Evolutionary conservation across 2,797 vertebrate genomes (phyloP).

Genomic region (Mormyrus proboscirostris): DNA sequence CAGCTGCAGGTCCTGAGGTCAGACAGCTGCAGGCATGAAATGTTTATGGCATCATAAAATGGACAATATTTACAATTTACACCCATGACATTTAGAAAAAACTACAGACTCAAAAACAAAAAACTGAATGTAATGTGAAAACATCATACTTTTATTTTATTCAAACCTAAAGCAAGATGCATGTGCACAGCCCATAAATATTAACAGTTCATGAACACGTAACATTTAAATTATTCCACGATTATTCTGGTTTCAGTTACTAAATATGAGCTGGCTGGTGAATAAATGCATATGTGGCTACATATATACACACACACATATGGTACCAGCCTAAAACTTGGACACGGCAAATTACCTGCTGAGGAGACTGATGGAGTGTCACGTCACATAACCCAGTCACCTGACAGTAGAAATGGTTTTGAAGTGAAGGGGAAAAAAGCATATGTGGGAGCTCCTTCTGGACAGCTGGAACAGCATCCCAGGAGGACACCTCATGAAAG

Average conservation of each 20-base stretch:
- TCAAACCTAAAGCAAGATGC: neutral
- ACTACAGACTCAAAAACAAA: neutral
- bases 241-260: neutral
- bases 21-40: neutral
- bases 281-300: neutral
- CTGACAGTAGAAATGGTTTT: neutral
- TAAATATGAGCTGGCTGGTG: neutral
- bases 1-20: neutral
- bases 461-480: neutral
- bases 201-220: neutral
- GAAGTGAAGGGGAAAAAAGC: neutral
- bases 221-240: neutral
- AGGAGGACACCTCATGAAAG: neutral
- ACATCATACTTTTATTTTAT: neutral
- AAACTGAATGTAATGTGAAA: neutral
- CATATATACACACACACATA: neutral
- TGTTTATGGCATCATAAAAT: neutral
- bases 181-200: neutral
- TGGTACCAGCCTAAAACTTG: neutral
- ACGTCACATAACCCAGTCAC: neutral
- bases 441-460: neutral
- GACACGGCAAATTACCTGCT: neutral
- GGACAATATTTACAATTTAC: neutral
- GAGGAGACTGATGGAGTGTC: neutral
- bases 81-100: neutral